These are phyloP conservation scores for Bos javanicus DNA, from an alignment of 2,113 vertebrate species.

Conservation along the genomic window DNA sequence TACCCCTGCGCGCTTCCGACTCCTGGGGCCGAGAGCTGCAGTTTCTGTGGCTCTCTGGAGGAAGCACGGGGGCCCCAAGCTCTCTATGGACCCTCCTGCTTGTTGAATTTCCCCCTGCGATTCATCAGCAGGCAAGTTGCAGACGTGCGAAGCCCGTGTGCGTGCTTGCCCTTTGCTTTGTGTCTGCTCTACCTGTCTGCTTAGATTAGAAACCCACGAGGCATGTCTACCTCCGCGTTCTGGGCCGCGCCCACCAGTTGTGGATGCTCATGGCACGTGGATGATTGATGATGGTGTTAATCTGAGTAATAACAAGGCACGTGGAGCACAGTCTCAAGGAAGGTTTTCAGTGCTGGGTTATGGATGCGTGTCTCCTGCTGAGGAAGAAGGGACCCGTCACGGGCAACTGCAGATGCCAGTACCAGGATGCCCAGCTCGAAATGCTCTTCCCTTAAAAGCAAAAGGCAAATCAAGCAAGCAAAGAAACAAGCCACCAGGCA, in stretches of 20 bases:
- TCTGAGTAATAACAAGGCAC: not conserved
- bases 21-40: not conserved
- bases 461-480: not conserved
- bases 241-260: not conserved
- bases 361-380: not conserved
- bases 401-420: not conserved
- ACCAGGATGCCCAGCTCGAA: not conserved
- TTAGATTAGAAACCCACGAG: constrained; percentile 27
- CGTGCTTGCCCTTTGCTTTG: not conserved
- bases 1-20: not conserved
- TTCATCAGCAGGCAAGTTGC: not conserved
- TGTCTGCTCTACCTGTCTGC: constrained; percentile 5
- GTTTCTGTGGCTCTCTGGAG: not conserved
- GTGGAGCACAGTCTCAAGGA: not conserved
- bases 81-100: not conserved
- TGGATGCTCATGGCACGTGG: not conserved
- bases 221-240: not conserved
- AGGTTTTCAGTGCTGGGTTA: not conserved
- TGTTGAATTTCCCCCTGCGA: not conserved
- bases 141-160: not conserved
- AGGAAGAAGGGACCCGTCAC: not conserved
- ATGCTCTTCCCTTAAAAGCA: not conserved
- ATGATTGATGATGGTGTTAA: constrained; percentile 47
- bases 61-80: not conserved
- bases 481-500: not conserved